Percentiles rank a stretch among this genome's conserved stretches.
These are phyloP conservation scores for Aplochiton taeniatus DNA, from an alignment of 2,797 vertebrate genomes.

Conservation along the genomic window DNA sequence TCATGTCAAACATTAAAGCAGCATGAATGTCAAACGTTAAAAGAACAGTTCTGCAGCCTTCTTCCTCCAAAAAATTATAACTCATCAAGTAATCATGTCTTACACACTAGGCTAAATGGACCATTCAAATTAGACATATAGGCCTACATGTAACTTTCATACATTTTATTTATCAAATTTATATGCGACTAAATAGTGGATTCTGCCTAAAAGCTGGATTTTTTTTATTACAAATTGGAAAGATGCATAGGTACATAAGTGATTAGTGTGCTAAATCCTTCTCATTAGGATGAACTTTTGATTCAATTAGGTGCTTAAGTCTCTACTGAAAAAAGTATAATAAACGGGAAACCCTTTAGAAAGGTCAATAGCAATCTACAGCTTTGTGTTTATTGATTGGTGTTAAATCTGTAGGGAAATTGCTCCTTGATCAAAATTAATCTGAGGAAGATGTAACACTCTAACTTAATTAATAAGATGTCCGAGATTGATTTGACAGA, in stretches of 20 bases:
- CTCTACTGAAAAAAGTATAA: not conserved
- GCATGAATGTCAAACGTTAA: not conserved
- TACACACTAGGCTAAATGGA: too few relatives aligned
- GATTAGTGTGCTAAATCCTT: not conserved
- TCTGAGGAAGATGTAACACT: conserved; percentile 26
- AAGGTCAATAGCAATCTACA: conserved; percentile 31
- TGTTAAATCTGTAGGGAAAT: conserved; percentile 19
- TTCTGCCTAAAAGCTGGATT: too few relatives aligned
- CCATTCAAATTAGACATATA: too few relatives aligned
- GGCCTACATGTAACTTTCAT: too few relatives aligned
- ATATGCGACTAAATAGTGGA: too few relatives aligned
- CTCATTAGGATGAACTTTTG: conserved; percentile 3
- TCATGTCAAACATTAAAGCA: conserved; percentile 8
- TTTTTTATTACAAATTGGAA: too few relatives aligned
- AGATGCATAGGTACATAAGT: not conserved
- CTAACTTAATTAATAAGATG: conserved; percentile 14
- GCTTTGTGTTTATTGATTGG: conserved; percentile 25
- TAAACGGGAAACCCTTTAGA: conserved; percentile 12
- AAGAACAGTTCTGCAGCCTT: not conserved
- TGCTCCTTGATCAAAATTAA: conserved; percentile 28
- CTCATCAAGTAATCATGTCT: too few relatives aligned
- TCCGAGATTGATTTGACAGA: conserved; percentile 10
- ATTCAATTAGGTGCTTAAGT: conserved; percentile 9
- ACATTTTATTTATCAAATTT: too few relatives aligned
- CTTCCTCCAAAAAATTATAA: too few relatives aligned